These are phyloP conservation scores for Caradrina kadenii DNA, from an alignment of 2,888 invertebrate genomes.

Conservation along the genomic window DNA sequence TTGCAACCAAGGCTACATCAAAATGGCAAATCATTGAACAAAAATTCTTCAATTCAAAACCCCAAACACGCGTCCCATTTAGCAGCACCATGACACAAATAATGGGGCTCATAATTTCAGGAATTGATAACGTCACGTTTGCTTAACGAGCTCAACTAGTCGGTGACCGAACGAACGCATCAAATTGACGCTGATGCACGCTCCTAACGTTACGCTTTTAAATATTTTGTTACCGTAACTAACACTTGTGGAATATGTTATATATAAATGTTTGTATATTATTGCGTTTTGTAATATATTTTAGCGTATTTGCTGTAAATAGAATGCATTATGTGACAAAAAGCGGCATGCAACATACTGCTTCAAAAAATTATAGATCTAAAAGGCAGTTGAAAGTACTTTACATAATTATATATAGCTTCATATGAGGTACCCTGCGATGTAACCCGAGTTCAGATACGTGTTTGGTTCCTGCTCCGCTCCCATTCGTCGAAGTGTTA, in stretches of 20 bases:
- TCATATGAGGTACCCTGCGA: too few relatives aligned
- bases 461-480: too few relatives aligned
- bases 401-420: too few relatives aligned
- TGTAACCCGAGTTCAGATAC: too few relatives aligned
- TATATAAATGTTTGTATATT: too few relatives aligned
- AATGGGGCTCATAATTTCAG: slow-evolving; percentile 83
- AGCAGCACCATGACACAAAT: slow-evolving; percentile 83
- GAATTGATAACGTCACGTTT: slow-evolving; percentile 82
- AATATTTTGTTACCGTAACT: slow-evolving; percentile 70
- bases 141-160: slow-evolving; percentile 88
- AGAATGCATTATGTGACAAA: too few relatives aligned
- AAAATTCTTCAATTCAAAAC: slow-evolving; percentile 45
- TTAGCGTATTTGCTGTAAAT: too few relatives aligned
- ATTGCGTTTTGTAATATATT: too few relatives aligned
- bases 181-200: slow-evolving; percentile 80
- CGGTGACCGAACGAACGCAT: slow-evolving; percentile 81
- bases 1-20: slow-evolving; percentile 10
- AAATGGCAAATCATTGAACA: slow-evolving; percentile 9
- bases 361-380: too few relatives aligned
- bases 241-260: slow-evolving; percentile 44
- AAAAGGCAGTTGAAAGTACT: too few relatives aligned
- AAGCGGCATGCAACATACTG: too few relatives aligned
- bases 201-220: slow-evolving; percentile 77
- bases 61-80: slow-evolving; percentile 69
- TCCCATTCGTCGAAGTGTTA: too few relatives aligned